Evolutionary conservation across 2,113 vertebrate species (phyloP).

Genomic region (Heptranchias perlo): DNA sequence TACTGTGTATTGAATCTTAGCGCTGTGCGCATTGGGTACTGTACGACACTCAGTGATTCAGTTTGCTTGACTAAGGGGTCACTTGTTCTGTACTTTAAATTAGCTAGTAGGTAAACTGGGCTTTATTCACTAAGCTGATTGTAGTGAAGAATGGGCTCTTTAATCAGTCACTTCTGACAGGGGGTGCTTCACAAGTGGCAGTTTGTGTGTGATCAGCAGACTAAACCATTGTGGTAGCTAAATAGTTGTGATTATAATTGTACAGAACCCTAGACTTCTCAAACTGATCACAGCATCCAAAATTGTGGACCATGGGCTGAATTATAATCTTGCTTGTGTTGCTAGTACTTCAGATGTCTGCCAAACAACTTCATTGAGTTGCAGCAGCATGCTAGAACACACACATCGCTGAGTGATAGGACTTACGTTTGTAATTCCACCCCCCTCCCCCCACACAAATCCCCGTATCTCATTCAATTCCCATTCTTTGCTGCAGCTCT

Average conservation of each 20-base stretch:
- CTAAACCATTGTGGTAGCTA: conserved; percentile 23
- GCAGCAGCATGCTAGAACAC: not conserved
- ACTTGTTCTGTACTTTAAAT: conserved; percentile 28
- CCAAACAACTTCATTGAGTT: not conserved
- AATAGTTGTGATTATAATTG: conserved; percentile 29
- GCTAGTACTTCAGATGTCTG: conserved; percentile 3
- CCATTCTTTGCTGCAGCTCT: not conserved
- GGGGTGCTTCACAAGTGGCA: conserved; percentile 19
- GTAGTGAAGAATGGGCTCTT: conserved; percentile 33
- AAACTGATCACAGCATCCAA: conserved; percentile 3
- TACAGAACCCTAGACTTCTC: not conserved
- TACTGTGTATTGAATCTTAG: not conserved
- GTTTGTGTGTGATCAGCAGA: conserved; percentile 29
- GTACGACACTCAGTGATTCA: not conserved
- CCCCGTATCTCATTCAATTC: not conserved
- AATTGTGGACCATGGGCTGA: conserved; percentile 5
- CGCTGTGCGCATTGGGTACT: conserved; percentile 18
- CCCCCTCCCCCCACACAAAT: too few species aligned
- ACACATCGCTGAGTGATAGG: not conserved
- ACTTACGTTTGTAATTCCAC: not conserved
- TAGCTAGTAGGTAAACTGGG: conserved; percentile 29
- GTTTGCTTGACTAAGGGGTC: conserved; percentile 18
- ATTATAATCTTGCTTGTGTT: not conserved
- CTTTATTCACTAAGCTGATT: conserved; percentile 33
- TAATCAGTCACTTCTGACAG: conserved; percentile 32